A percentile compares a stretch with the other conserved stretches of the same genome.
phyloP scores from a whole-genome alignment of 2,113 vertebrate species.

The Morone saxatilis region DNA sequence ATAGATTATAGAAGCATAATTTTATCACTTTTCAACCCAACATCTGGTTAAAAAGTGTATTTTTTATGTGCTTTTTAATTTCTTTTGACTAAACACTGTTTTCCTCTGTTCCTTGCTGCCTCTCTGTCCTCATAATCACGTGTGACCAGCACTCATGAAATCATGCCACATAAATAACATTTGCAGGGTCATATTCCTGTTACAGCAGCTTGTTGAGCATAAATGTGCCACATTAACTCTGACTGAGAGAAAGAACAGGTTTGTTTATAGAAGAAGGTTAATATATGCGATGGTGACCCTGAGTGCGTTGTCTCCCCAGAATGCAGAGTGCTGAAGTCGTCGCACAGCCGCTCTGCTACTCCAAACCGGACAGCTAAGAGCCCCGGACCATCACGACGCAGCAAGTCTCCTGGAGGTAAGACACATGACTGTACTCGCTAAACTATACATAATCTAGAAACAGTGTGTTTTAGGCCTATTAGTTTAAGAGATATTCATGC shows the following conservation, averaged over 20 bases:
- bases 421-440: not conserved
- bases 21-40: too few species aligned
- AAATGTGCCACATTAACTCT: conserved; percentile 4
- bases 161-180: not conserved
- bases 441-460: not conserved
- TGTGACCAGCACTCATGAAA: not conserved
- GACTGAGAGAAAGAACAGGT: not conserved
- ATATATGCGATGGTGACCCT: conserved; percentile 40
- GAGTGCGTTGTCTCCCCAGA: conserved; percentile 82
- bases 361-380: conserved; percentile 87
- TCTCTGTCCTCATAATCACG: conserved; percentile 1
- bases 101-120: not conserved
- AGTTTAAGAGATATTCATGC: not conserved
- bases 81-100: not conserved
- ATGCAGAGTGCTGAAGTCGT: conserved; percentile 92
- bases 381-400: conserved; percentile 88
- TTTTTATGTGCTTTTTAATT: not conserved
- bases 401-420: conserved; percentile 95
- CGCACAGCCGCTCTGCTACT: conserved; percentile 86
- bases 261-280: conserved; percentile 20
- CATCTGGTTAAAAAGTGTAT: not conserved
- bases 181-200: not conserved
- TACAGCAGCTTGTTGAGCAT: conserved; percentile 14
- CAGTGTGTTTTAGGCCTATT: not conserved
- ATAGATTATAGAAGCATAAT: too few species aligned